Percentiles rank a stretch among this genome's conserved stretches.
phyloP scores from a whole-genome alignment of 2,113 vertebrate species.

The Centrocercus urophasianus region DNA sequence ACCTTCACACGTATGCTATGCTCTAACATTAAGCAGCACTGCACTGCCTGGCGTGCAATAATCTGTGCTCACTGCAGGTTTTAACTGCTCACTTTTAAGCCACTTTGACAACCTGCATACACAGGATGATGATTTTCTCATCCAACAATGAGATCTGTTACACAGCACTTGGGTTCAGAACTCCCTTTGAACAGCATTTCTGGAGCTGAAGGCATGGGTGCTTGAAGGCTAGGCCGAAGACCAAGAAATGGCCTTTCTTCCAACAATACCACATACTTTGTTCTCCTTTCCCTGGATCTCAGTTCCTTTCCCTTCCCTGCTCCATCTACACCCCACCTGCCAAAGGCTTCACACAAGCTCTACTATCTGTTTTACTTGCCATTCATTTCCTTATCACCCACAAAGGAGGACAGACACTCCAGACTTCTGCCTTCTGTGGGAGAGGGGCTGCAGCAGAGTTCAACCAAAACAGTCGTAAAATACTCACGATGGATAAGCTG shows the following conservation, averaged over 20 bases:
- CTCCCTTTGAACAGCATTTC: neutral
- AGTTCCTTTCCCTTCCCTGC: neutral
- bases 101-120: neutral
- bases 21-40: neutral
- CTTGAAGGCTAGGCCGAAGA: neutral
- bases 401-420: neutral
- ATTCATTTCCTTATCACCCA: neutral
- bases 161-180: neutral
- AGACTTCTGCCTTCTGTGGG: neutral
- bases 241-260: neutral
- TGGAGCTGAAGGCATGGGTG: neutral
- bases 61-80: neutral
- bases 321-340: neutral
- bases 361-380: neutral
- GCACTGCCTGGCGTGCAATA: neutral
- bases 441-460: neutral
- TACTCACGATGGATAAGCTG: neutral
- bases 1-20: no score
- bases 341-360: neutral
- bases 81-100: neutral
- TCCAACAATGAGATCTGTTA: neutral
- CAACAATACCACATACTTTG: neutral
- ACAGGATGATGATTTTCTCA: accelerated
- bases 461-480: neutral
- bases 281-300: neutral